phyloP scores from a whole-genome alignment of 2,113 vertebrate genomes.

The Perca fluviatilis region DNA sequence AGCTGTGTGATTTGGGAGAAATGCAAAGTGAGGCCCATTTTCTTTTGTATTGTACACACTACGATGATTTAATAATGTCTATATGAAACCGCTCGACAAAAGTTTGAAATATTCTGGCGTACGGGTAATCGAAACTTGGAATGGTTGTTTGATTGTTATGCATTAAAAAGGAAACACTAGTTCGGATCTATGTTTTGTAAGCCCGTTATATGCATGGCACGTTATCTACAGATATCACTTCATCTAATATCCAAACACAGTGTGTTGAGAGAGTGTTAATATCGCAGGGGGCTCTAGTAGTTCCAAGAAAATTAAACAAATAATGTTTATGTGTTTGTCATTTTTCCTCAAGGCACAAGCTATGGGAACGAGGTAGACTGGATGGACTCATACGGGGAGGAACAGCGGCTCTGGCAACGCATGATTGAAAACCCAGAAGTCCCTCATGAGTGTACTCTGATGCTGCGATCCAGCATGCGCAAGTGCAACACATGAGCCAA shows the following conservation, averaged over 20 bases:
- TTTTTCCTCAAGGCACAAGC: constrained; percentile 86
- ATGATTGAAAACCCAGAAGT: constrained; percentile 93
- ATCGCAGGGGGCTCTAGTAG: not conserved
- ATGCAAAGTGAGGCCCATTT: not conserved
- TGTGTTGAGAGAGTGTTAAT: not conserved
- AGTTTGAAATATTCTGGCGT: not conserved
- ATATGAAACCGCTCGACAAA: not conserved
- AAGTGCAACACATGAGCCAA: constrained; percentile 83
- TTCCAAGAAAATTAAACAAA: constrained; percentile 30
- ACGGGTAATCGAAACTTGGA: not conserved
- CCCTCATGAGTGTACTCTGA: constrained; percentile 91
- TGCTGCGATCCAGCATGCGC: constrained; percentile 95
- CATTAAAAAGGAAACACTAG: not conserved
- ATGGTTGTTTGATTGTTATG: not conserved
- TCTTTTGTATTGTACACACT: not conserved
- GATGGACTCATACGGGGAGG: constrained; percentile 96
- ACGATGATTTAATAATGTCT: not conserved
- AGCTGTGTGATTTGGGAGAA: not conserved
- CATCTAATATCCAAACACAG: not conserved
- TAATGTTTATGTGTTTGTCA: constrained; percentile 11
- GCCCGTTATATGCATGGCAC: not conserved
- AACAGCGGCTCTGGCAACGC: constrained; percentile 92
- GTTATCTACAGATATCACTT: not conserved
- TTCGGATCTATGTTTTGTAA: not conserved
- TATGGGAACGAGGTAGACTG: constrained; percentile 94